These are phyloP conservation scores for Prionace glauca DNA, from an alignment of 2,797 vertebrate species.

Conservation along the genomic window DNA sequence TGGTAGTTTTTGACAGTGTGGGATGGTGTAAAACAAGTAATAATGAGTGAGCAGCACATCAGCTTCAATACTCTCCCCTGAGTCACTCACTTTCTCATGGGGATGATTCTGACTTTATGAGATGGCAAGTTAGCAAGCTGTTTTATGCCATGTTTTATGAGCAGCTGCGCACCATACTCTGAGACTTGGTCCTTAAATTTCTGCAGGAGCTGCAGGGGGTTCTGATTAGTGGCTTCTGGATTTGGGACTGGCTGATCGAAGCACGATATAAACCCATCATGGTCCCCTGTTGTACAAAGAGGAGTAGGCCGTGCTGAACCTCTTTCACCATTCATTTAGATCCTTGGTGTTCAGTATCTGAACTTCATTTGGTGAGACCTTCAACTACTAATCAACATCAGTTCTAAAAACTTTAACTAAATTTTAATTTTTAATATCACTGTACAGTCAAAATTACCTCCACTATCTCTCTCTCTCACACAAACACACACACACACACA, in stretches of 20 bases:
- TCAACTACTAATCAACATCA: not conserved
- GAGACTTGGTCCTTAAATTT: conserved; percentile 90
- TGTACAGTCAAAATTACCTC: not conserved
- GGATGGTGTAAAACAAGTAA: not conserved
- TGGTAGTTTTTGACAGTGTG: too few species aligned
- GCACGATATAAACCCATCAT: not conserved
- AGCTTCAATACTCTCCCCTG: not conserved
- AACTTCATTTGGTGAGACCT: not conserved
- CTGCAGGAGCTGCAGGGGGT: conserved; percentile 79
- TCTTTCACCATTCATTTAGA: not conserved
- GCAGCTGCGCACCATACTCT: conserved; percentile 71
- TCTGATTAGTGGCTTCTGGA: not conserved
- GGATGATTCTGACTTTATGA: not conserved
- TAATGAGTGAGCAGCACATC: not conserved
- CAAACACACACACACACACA: not conserved
- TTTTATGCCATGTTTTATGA: conserved; percentile 55
- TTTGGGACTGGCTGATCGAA: not conserved
- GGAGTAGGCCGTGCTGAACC: not conserved
- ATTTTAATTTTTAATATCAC: too few species aligned
- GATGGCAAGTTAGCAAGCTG: not conserved
- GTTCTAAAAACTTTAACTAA: not conserved
- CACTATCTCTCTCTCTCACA: not conserved
- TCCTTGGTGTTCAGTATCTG: not conserved
- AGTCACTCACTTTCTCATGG: not conserved
- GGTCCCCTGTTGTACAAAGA: not conserved